Conservation (phyloP, 2,797 vertebrate species). For the Eptatretus atami region DNA sequence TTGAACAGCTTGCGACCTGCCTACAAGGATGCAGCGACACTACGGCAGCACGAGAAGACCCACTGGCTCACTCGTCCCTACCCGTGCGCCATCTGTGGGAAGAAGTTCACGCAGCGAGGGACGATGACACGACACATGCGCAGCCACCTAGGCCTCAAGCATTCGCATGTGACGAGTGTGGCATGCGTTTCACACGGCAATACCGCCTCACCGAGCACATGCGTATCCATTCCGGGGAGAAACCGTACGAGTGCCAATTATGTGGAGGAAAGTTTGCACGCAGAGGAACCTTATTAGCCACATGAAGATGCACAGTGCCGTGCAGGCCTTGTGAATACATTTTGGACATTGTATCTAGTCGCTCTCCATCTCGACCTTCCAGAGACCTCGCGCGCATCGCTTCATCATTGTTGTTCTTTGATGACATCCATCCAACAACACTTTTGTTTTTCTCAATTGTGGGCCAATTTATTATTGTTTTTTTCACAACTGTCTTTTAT, state of each 20-base stretch:
- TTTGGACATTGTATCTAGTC: not conserved
- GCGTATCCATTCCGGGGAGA: constrained; percentile 96
- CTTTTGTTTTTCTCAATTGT: too few species aligned
- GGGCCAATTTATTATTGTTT: too few species aligned
- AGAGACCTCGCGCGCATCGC: not conserved
- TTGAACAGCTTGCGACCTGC: constrained; percentile 69
- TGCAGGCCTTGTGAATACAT: constrained; percentile 13
- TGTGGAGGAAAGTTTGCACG: constrained; percentile 90
- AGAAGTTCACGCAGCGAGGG: constrained; percentile 95
- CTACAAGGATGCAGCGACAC: constrained; percentile 88
- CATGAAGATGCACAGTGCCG: constrained; percentile 97
- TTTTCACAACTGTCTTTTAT: too few species aligned
- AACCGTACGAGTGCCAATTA: constrained; percentile 93
- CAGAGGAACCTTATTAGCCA: constrained; percentile 98
- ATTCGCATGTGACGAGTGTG: constrained; percentile 80
- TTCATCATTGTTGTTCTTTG: not conserved
- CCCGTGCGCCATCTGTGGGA: constrained; percentile 94
- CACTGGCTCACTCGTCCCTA: constrained; percentile 94
- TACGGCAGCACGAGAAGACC: constrained; percentile 91
- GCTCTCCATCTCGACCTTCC: not conserved
- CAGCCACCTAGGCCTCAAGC: constrained; percentile 87
- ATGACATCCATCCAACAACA: too few species aligned
- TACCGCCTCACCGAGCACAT: constrained; percentile 97
- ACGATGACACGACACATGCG: constrained; percentile 99
- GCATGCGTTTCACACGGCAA: constrained; percentile 98